Percentiles rank a stretch among this genome's conserved stretches.
These are phyloP conservation scores for Linepithema humile DNA, from an alignment of 1,140 invertebrate species.

Conservation along the genomic window DNA sequence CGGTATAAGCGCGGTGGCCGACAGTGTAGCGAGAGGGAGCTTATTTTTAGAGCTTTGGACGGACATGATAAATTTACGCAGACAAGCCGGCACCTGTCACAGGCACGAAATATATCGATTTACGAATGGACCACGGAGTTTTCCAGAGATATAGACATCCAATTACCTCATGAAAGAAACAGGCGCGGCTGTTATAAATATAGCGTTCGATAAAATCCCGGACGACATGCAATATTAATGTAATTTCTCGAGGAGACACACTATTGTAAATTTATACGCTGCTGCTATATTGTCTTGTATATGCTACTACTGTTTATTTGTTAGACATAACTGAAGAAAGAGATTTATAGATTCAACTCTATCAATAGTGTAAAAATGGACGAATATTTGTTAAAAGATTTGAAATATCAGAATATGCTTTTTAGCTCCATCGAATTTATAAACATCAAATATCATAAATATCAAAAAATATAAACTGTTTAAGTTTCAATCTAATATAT, in stretches of 20 bases:
- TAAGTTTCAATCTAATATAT: background rate
- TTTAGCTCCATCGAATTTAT: background rate
- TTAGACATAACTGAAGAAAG: background rate
- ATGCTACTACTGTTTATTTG: background rate
- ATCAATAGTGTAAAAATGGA: background rate
- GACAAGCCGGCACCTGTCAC: slow-evolving; percentile 56
- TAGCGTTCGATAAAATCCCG: slow-evolving; percentile 33
- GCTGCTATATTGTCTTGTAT: background rate
- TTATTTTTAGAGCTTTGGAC: slow-evolving; percentile 54
- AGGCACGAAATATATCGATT: slow-evolving; percentile 50
- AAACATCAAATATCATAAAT: background rate
- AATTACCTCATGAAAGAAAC: slow-evolving; percentile 47
- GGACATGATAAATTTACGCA: slow-evolving; percentile 48
- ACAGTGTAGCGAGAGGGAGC: background rate
- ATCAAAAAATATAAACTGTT: background rate
- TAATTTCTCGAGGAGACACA: slow-evolving; percentile 35
- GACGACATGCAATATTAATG: slow-evolving; percentile 42
- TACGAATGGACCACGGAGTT: slow-evolving; percentile 34
- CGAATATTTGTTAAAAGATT: slow-evolving; percentile 11
- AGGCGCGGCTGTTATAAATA: slow-evolving; percentile 35
- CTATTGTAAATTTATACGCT: slow-evolving; percentile 15
- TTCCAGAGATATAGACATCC: slow-evolving; percentile 49
- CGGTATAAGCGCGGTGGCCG: background rate
- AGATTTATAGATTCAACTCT: slow-evolving; percentile 12
- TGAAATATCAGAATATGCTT: background rate